Evolutionary conservation across 2,888 invertebrate genomes (phyloP), one percentile per base, ranked within the genome.

Genomic region (Rhogogaster chlorosoma): DNA sequence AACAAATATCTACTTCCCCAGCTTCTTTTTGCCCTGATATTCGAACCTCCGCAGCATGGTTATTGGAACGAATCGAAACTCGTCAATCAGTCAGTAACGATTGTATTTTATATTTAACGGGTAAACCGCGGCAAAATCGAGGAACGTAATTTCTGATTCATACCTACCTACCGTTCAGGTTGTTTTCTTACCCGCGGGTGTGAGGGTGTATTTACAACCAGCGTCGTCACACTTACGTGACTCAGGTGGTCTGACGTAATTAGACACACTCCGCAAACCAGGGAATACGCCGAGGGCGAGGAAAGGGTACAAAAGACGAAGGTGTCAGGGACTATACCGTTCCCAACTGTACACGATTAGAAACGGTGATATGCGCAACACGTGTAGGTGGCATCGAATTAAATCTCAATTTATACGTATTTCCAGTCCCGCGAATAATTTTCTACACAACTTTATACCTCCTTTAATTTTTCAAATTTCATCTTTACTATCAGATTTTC

Each of bases 161-260:
- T 22, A 15, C 77, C 49, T 26, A 38, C 15, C 18, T 38, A 26
- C 10, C 77, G 77, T 49, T 32, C 32, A 36, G 15, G 80, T 38
- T 61, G n/a, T 80, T 61, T 80, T 57, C 38, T 61, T 26, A 61
- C 36, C 22, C 26, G 32, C 38, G 38, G 15, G 10, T 42, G 45
- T 42, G n/a, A 67, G 67, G 67, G 67, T 49, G 83, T 32, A 36
- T 70, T 83, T 36, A 45, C 82, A 64, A 49, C 26, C 15, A 42
- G 42, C 42, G 22, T 22, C 45, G 32, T 80, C 61, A 38, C 80
- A 57, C 38, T 61, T 83, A 70, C 83, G 83, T 83, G 83, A 83
- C 67, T 83, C 83, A 49, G 18, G 38, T 45, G 32, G n/a, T 57
- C 22, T 67, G 45, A 83, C 83, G 83, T 64, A 83, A 83, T 83